These are phyloP conservation scores for Leptodactylus fallax DNA, from an alignment of 2,797 vertebrate genomes.

Conservation along the genomic window DNA sequence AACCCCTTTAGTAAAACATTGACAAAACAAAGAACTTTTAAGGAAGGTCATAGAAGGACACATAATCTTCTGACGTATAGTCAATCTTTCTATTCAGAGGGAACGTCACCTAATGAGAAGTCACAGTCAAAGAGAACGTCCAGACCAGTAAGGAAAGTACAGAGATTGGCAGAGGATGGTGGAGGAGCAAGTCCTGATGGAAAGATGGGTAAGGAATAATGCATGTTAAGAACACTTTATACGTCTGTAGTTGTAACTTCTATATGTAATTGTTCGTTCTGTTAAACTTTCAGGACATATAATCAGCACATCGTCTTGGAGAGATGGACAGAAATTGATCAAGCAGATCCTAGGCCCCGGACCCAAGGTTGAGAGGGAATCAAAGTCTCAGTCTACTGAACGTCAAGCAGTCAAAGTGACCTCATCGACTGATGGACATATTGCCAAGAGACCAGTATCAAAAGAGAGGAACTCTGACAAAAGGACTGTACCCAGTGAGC, in stretches of 20 bases:
- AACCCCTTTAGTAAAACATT: not conserved
- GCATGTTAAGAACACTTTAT: not conserved
- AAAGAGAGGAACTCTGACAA: conserved; percentile 14
- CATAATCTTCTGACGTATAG: not conserved
- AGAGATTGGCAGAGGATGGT: conserved; percentile 77
- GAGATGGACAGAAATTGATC: conserved; percentile 92
- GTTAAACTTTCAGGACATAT: conserved; percentile 73
- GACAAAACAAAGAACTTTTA: not conserved
- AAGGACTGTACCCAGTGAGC: conserved; percentile 8
- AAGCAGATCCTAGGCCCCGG: conserved; percentile 89
- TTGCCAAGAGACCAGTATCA: conserved; percentile 19
- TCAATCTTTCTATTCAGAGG: conserved; percentile 29
- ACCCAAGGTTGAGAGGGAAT: conserved; percentile 77
- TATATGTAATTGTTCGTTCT: conserved; percentile 16
- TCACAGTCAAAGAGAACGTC: conserved; percentile 73
- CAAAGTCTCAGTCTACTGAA: conserved; percentile 74
- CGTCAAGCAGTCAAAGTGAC: conserved; percentile 70
- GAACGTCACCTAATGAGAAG: conserved; percentile 66
- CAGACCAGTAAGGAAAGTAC: conserved; percentile 86
- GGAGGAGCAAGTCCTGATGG: conserved; percentile 74
- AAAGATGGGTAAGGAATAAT: conserved; percentile 80
- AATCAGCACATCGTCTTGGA: conserved; percentile 90
- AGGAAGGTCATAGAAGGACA: not conserved
- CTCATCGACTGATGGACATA: not conserved
- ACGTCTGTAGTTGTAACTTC: not conserved